phyloP scores from a whole-genome alignment of 2,113 vertebrate genomes.

The Heptranchias perlo region DNA sequence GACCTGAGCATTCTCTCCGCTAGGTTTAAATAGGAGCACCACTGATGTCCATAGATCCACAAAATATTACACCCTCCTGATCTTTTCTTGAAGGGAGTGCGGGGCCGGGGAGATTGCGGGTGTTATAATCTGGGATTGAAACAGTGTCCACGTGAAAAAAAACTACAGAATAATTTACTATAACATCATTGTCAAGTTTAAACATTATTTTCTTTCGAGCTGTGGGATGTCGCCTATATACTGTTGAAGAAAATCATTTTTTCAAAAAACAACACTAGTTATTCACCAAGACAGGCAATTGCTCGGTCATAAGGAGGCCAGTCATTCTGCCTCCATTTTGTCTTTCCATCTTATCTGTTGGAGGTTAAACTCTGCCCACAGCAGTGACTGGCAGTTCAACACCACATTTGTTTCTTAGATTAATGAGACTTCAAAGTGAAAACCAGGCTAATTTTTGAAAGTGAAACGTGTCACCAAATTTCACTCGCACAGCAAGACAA shows the following conservation, averaged over 20 bases:
- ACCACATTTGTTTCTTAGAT: background rate
- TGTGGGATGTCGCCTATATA: background rate
- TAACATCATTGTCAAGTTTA: background rate
- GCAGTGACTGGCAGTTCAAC: background rate
- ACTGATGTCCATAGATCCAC: background rate
- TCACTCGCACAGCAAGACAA: background rate
- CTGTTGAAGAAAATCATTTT: background rate
- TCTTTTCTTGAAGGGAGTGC: background rate
- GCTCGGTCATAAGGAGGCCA: background rate
- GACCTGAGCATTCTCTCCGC: background rate
- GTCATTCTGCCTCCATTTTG: slow-evolving; percentile 17
- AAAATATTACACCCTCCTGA: background rate
- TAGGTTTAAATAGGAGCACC: background rate
- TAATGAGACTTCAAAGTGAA: background rate
- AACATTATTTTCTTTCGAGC: background rate
- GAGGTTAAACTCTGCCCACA: background rate
- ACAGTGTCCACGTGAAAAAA: background rate
- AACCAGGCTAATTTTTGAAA: background rate
- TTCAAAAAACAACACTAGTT: background rate
- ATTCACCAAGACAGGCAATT: background rate
- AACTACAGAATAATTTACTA: background rate
- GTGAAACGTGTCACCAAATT: background rate
- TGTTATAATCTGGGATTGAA: background rate
- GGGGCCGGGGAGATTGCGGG: background rate
- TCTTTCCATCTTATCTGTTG: background rate